Base-by-base conservation (phyloP, 2,888 invertebrate species). In the Phyllotreta cruciferae region DNA sequence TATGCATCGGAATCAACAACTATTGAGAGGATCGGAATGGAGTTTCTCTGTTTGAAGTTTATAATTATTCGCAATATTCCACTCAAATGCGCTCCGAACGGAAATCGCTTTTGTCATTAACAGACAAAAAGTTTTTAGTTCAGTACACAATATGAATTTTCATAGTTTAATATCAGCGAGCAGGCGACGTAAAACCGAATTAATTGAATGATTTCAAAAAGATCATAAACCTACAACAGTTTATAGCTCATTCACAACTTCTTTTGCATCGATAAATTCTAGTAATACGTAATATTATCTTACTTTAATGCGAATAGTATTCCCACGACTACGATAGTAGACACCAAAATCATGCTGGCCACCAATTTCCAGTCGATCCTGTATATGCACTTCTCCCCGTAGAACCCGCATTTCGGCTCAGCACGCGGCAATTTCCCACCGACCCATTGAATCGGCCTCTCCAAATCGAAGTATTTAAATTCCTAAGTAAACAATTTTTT, bases 321-420 rank as follows among this genome's bases (percentile, higher is more conserved):
- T 0, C 88, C 90, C 0, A 92, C 83, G 0, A 89, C 77, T 0
- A 89, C 81, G 0, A 90, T 86, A 0, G 88, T 85, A 0, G 87
- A 86, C 0, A 88, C 86, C 0, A 89, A 85, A 0, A 85, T 84
- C 0, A 87, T 85, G 0, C 89, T 86, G 0, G 87, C 84, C 1
- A 89, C 80, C 3, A 89, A 83, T 14, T 86, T 85, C 83, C 90
- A 90, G 77, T 90, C 86, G 57, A 86, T 85, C n/a, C 85, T 86
- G 7, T 86, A 81, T 9, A 85, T 85, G 77, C 94, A 94, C 70
- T 88, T 86, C 75, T 89, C 88, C 0, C 89, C 90, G 65, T 87
- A 83, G 80, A 94, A 96, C 0, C 96, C 96, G 77, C 96, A 96
- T 0, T 82, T 79, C 0, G 96, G 96, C 74, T 93, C 93, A 0